Percentiles rank a stretch among this genome's conserved stretches.
Conservation (phyloP, 2,113 vertebrate genomes). For the Tragelaphus scriptus region DNA sequence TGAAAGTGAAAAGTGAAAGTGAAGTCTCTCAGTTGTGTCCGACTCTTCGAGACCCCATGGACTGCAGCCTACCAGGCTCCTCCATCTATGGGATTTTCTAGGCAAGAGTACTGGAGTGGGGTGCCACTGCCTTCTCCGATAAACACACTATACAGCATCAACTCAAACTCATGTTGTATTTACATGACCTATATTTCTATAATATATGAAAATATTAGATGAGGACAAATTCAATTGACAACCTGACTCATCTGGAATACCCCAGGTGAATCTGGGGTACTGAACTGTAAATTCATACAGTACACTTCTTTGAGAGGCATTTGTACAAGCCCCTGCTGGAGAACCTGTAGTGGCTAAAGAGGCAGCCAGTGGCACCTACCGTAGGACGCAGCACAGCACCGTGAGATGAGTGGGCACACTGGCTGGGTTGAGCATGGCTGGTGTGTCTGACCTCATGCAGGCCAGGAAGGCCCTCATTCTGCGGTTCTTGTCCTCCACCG, state of each 20-base stretch:
- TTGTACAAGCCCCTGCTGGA: not conserved
- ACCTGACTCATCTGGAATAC: not conserved
- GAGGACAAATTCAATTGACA: not conserved
- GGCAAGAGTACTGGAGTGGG: too few relatives aligned
- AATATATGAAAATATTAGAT: not conserved
- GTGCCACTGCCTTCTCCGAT: not conserved
- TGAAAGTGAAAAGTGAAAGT: too few relatives aligned
- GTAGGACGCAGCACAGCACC: conserved; percentile 96
- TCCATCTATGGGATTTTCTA: too few relatives aligned
- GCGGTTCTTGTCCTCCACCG: conserved; percentile 95
- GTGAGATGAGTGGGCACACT: conserved; percentile 93
- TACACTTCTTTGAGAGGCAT: not conserved
- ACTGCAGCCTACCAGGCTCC: too few relatives aligned
- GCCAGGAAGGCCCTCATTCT: conserved; percentile 96
- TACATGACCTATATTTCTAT: not conserved
- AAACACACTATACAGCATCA: not conserved
- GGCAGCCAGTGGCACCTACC: conserved; percentile 79
- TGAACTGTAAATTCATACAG: not conserved
- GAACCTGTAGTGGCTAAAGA: not conserved
- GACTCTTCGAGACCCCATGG: too few relatives aligned
- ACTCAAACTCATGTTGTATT: not conserved
- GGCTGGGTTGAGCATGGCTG: conserved; percentile 95
- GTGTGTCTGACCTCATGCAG: conserved; percentile 96
- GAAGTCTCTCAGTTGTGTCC: too few relatives aligned
- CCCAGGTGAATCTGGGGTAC: not conserved